phyloP scores from a whole-genome alignment of 1,140 invertebrate species.

The Coelopa frigida region DNA sequence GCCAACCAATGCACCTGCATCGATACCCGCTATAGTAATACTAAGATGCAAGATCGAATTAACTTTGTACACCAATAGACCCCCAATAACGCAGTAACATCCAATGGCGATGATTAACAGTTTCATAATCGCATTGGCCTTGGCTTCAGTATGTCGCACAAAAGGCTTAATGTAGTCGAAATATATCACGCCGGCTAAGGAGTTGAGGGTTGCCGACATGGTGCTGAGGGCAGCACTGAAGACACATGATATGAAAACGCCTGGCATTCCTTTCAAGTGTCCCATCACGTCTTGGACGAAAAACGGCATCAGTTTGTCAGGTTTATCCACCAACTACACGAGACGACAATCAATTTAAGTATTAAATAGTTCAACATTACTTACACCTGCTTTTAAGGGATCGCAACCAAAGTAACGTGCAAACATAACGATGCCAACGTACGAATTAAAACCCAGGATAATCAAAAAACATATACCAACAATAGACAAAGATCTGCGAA shows the following conservation, averaged over 20 bases:
- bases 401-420: constrained; percentile 68
- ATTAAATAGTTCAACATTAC: constrained; percentile 9
- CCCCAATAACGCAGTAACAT: constrained; percentile 52
- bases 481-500: constrained; percentile 45
- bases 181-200: constrained; percentile 66
- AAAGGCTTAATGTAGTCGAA: constrained; percentile 62
- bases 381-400: constrained; percentile 55
- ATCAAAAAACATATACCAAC: constrained; percentile 47
- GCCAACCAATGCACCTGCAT: constrained; percentile 61
- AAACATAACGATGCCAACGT: constrained; percentile 66
- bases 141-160: constrained; percentile 49
- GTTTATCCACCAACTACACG: constrained; percentile 37
- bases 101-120: constrained; percentile 51
- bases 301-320: constrained; percentile 53
- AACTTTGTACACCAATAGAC: constrained; percentile 58
- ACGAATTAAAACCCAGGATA: constrained; percentile 50
- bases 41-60: constrained; percentile 54
- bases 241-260: constrained; percentile 60
- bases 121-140: constrained; percentile 57
- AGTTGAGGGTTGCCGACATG: constrained; percentile 65
- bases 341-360: not conserved
- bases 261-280: constrained; percentile 53
- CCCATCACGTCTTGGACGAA: constrained; percentile 59
- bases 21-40: constrained; percentile 54
- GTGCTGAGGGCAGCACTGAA: constrained; percentile 64